These are phyloP conservation scores for Sorex fumeus DNA, from an alignment of 2,113 vertebrate species.

Conservation along the genomic window DNA sequence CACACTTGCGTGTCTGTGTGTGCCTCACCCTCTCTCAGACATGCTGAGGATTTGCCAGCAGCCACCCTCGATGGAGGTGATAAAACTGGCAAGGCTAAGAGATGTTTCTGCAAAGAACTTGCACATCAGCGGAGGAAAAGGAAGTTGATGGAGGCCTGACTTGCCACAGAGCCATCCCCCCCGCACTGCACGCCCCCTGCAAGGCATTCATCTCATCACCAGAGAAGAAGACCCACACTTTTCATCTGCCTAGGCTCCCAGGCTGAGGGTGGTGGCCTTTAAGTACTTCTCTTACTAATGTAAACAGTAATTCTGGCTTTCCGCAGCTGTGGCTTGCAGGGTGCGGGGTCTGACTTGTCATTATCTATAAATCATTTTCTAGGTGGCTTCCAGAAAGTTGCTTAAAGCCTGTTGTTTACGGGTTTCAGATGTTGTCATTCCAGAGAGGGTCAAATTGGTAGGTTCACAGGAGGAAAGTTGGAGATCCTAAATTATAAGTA, in stretches of 20 bases:
- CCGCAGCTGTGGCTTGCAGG: conserved; percentile 18
- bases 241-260: conserved; percentile 66
- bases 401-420: conserved; percentile 64
- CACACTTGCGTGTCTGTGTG: conserved; percentile 83
- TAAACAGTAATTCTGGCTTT: conserved; percentile 68
- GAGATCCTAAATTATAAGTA: conserved; percentile 68
- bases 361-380: conserved; percentile 55
- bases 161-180: no score
- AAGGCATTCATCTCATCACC: conserved; percentile 54
- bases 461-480: conserved; percentile 45
- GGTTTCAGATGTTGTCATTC: conserved; percentile 71
- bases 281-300: conserved; percentile 1
- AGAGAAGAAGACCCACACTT: conserved; percentile 47
- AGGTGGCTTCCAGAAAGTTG: conserved; percentile 63
- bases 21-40: conserved; percentile 82
- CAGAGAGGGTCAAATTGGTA: conserved; percentile 71
- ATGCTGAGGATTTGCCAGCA: conserved; percentile 86
- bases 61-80: conserved; percentile 81
- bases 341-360: conserved; percentile 16
- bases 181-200: no score
- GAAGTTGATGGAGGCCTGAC: conserved; percentile 30
- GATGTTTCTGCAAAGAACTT: conserved; percentile 82
- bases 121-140: conserved; percentile 59
- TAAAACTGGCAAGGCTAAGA: conserved; percentile 86
- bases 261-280: background rate